Conservation (phyloP, 2,797 vertebrate species). For the Phoxinus dragarum region DNA sequence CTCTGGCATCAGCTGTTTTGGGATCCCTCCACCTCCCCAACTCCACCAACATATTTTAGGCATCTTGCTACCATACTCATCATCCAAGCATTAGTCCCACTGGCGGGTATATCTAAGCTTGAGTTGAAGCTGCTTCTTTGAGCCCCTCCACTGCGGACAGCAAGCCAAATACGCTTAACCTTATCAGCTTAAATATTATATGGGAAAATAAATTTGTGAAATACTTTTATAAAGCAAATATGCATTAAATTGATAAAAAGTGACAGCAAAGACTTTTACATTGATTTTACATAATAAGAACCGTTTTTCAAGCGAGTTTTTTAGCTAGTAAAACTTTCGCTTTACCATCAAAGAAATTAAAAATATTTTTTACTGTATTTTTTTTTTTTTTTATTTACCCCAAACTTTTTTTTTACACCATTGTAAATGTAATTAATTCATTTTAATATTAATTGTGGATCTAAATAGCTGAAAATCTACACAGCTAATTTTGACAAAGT, state of each 20-base stretch:
- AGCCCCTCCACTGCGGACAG: too few species aligned
- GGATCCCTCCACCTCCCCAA: too few species aligned
- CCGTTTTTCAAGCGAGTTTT: background rate
- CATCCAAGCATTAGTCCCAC: too few species aligned
- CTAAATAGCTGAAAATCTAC: background rate
- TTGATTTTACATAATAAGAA: background rate
- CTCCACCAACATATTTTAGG: too few species aligned
- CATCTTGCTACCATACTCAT: too few species aligned
- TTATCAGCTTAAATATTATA: too few species aligned
- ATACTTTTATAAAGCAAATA: background rate
- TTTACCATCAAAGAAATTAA: background rate
- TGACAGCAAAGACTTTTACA: background rate
- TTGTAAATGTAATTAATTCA: background rate
- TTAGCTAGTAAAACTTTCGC: background rate
- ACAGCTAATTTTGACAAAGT: constrained; percentile 24
- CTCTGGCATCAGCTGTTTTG: too few species aligned
- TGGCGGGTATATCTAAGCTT: too few species aligned
- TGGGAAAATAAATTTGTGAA: too few species aligned
- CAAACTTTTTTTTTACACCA: background rate
- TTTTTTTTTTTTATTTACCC: too few species aligned
- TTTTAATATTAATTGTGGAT: constrained; percentile 8
- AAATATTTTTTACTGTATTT: background rate
- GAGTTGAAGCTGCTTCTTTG: too few species aligned
- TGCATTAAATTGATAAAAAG: background rate
- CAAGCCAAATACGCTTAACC: too few species aligned